These are phyloP conservation scores for Timema cristinae DNA, from an alignment of 2,888 invertebrate genomes.

Conservation along the genomic window DNA sequence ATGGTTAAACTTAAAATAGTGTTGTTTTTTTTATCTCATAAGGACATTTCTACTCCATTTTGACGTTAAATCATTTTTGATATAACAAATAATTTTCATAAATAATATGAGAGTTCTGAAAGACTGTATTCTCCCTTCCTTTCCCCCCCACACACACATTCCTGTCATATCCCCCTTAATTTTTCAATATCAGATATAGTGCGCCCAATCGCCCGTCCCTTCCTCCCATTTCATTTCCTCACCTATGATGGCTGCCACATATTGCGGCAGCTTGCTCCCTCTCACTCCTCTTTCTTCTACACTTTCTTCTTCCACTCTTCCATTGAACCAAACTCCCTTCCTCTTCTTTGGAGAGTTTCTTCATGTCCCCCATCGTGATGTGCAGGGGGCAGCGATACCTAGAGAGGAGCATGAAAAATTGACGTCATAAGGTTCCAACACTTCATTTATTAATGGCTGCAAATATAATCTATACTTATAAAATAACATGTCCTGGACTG, in stretches of 20 bases:
- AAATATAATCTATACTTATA: no score
- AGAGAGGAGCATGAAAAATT: not conserved
- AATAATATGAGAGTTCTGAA: no score
- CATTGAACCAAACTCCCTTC: not conserved
- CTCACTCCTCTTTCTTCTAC: constrained; percentile 22
- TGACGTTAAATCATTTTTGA: no score
- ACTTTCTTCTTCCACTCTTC: not conserved
- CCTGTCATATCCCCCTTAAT: not conserved
- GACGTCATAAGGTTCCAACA: not conserved
- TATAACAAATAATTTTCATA: no score
- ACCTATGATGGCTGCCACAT: constrained; percentile 43
- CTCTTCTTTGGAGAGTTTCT: constrained; percentile 16
- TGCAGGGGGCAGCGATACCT: constrained; percentile 41
- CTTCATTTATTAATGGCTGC: no score
- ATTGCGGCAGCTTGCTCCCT: constrained; percentile 37
- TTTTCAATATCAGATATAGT: no score
- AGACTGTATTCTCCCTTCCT: no score
- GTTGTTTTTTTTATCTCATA: no score
- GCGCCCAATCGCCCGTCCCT: no score
- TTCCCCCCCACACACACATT: not conserved
- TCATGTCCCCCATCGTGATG: constrained; percentile 40
- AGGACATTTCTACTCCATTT: no score
- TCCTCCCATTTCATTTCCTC: not conserved
- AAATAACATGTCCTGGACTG: no score
- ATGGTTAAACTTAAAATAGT: no score